Evolutionary conservation across 2,797 vertebrate genomes (phyloP), one percentile per base, ranked within the genome.

Genomic region (Phoebastria nigripes): DNA sequence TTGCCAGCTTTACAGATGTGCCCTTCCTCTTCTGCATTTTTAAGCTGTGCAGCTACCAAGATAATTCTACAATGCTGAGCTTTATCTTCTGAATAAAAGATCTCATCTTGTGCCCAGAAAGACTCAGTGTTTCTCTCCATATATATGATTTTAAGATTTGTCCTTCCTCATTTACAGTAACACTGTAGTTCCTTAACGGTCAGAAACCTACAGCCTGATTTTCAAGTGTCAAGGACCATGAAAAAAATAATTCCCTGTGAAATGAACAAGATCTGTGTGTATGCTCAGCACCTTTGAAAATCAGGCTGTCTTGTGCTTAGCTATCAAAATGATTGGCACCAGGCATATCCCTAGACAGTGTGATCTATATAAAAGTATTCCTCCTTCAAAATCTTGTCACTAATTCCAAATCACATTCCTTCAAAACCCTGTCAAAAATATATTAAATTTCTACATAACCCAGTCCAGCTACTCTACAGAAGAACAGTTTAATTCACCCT

Each of bases 241-340:
- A 90, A 82, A 93, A 86, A 87, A 73, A 33, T 16, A 66, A 87
- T 71, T 65, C 81, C 52, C 26, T 62, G 35, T 72, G 78, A 94
- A 92, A 61, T 51, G 90, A 96, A 82, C 33, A 72, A 81, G 76
- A 95, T 88, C 82, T 72, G 37, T 89, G 55, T 74, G 35, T 62
- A 44, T 61, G 28, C 63, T 89, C 67, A 80, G 88, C 81, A 96
- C 69, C 86, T 95, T 85, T 95, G 94, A 95, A 93, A 96, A 82
- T 54, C 74, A 74, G 15, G 10, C 26, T 93, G 39, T 74, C 86
- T 80, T 83, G 56, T 92, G 71, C 42, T 78, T 85, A 91, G 78
- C 83, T 90, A 89, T 93, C 93, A 95, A 87, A 89, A 95, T 93
- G 95, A 95, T 74, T 95, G 94, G 76, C 92, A 96, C 33, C n/a